Percentiles rank a stretch among this genome's conserved stretches.
These are phyloP conservation scores for Clusia tigrina DNA, from an alignment of 2,888 invertebrate genomes.

Conservation along the genomic window DNA sequence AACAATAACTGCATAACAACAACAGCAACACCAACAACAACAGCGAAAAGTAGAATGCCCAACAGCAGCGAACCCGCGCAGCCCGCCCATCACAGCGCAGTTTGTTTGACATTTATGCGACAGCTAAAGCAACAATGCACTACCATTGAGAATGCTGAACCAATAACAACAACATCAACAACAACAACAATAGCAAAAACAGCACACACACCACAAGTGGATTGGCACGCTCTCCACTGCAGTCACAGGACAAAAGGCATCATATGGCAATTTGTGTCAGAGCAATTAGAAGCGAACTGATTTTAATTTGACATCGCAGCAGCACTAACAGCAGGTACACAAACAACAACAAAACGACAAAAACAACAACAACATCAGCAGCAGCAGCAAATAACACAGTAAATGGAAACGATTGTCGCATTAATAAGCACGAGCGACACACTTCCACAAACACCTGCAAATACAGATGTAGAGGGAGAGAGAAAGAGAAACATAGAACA, in stretches of 20 bases:
- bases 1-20: background rate
- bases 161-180: background rate
- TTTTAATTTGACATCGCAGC: slow-evolving; percentile 7
- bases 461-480: background rate
- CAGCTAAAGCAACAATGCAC: no score
- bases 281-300: slow-evolving; percentile 9
- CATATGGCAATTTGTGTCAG: background rate
- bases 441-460: background rate
- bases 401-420: background rate
- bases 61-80: background rate
- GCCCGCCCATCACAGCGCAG: background rate
- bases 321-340: background rate
- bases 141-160: no score
- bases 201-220: no score
- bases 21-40: background rate
- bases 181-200: background rate
- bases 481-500: no score
- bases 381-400: no score
- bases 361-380: no score
- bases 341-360: no score
- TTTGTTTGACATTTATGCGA: background rate
- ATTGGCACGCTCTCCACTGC: no score
- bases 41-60: background rate
- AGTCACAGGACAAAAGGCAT: background rate
- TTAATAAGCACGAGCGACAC: background rate